Conservation (phyloP, 2,888 invertebrate genomes). For the Macrophya alboannulata region DNA sequence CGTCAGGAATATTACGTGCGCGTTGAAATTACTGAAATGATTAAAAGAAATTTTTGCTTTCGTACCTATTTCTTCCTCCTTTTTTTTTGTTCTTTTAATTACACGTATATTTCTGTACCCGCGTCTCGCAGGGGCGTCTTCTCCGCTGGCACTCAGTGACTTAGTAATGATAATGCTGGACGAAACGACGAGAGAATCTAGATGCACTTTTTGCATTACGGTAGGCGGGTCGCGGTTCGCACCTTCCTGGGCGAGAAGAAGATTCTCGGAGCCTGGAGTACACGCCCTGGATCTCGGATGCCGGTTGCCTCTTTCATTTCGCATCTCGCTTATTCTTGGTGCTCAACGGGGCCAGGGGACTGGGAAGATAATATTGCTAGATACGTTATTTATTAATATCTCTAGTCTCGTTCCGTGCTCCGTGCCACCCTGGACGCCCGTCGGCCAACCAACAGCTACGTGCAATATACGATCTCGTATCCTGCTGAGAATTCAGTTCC, state of each 20-base stretch:
- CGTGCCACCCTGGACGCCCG: constrained; percentile 51
- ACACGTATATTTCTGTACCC: neutral
- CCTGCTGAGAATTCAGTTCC: constrained; percentile 54
- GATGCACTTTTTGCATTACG: constrained; percentile 72
- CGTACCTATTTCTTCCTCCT: neutral
- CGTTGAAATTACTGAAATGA: constrained; percentile 3
- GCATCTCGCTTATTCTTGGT: constrained; percentile 11
- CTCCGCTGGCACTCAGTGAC: constrained; percentile 38
- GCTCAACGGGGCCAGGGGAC: constrained; percentile 69
- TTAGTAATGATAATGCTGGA: constrained; percentile 50
- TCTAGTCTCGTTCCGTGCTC: constrained; percentile 45
- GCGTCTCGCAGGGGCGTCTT: constrained; percentile 34
- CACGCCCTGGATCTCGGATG: constrained; percentile 47
- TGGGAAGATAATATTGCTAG: constrained; percentile 75
- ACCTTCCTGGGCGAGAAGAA: constrained; percentile 64
- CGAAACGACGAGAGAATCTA: constrained; percentile 60
- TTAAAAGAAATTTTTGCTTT: neutral
- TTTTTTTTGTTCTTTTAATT: neutral
- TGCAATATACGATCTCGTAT: constrained; percentile 49
- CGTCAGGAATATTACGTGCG: neutral
- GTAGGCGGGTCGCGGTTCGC: constrained; percentile 66
- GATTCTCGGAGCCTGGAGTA: constrained; percentile 47
- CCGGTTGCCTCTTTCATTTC: constrained; percentile 31
- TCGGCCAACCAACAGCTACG: constrained; percentile 48
- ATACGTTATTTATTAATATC: constrained; percentile 76